phyloP scores from a whole-genome alignment of 2,797 vertebrate species.

The Emydoidea blandingii region DNA sequence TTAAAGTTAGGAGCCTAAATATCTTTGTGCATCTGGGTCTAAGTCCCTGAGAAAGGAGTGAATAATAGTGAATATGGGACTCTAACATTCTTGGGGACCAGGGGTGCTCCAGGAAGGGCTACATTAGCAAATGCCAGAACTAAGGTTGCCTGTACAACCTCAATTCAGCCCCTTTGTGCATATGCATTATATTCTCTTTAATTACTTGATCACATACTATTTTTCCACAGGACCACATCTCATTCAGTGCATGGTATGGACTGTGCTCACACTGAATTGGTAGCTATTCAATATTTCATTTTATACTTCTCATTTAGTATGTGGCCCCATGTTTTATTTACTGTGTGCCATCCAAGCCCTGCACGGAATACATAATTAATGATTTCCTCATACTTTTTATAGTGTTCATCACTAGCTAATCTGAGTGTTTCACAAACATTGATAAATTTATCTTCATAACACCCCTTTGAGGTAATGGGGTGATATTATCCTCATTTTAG shows the following conservation, averaged over 20 bases:
- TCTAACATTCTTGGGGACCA: neutral
- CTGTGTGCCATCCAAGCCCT: too few species aligned
- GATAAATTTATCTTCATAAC: too few species aligned
- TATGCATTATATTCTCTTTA: neutral
- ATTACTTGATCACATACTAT: neutral
- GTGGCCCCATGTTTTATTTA: too few species aligned
- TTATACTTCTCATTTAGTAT: neutral
- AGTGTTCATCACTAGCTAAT: too few species aligned
- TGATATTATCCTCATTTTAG: too few species aligned
- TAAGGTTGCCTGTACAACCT: neutral
- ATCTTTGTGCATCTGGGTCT: neutral
- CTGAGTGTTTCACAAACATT: too few species aligned
- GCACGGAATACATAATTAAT: too few species aligned
- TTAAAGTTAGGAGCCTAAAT: too few species aligned
- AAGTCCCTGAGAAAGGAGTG: neutral
- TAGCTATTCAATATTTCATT: neutral
- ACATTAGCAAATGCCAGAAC: neutral
- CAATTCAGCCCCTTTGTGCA: neutral
- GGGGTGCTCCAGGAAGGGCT: neutral
- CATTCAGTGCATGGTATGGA: neutral
- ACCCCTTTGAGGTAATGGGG: too few species aligned
- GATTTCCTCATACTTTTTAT: too few species aligned
- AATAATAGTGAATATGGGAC: neutral
- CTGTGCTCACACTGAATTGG: neutral
- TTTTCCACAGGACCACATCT: neutral